Percentiles rank a stretch among this genome's conserved stretches.
phyloP scores from a whole-genome alignment of 1,140 invertebrate species.

The Leptinotarsa defecta region DNA sequence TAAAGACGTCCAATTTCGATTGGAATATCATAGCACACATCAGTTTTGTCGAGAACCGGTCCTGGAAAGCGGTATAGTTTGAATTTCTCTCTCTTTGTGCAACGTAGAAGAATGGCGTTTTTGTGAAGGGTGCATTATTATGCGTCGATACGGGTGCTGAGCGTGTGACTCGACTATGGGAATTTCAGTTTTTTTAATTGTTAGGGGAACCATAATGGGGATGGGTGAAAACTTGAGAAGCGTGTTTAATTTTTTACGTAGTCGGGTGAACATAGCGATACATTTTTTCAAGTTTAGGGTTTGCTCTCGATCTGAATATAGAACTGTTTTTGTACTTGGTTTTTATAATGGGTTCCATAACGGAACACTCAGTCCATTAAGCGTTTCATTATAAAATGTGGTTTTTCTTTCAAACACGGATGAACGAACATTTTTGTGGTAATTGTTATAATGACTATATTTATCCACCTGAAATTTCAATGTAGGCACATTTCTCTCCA shows the following conservation, averaged over 20 bases:
- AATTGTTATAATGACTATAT: too few relatives aligned
- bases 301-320: neutral
- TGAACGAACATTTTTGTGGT: too few relatives aligned
- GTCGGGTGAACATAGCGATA: neutral
- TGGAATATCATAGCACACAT: neutral
- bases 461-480: too few relatives aligned
- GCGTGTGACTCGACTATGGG: constrained; percentile 27
- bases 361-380: too few relatives aligned
- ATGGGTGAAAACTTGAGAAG: constrained; percentile 13
- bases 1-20: too few relatives aligned
- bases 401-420: too few relatives aligned
- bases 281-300: neutral
- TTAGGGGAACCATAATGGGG: constrained; percentile 8
- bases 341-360: neutral
- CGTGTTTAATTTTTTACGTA: constrained; percentile 14
- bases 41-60: neutral
- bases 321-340: neutral
- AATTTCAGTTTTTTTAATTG: constrained; percentile 25
- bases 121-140: constrained; percentile 28
- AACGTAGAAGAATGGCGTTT: constrained; percentile 21
- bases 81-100: constrained; percentile 16
- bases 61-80: constrained; percentile 1
- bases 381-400: too few relatives aligned
- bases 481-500: too few relatives aligned
- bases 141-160: constrained; percentile 26